Evolutionary conservation across 2,888 invertebrate species (phyloP), one percentile per base, ranked within the genome.

Genomic region (Athripsodes cinereus): DNA sequence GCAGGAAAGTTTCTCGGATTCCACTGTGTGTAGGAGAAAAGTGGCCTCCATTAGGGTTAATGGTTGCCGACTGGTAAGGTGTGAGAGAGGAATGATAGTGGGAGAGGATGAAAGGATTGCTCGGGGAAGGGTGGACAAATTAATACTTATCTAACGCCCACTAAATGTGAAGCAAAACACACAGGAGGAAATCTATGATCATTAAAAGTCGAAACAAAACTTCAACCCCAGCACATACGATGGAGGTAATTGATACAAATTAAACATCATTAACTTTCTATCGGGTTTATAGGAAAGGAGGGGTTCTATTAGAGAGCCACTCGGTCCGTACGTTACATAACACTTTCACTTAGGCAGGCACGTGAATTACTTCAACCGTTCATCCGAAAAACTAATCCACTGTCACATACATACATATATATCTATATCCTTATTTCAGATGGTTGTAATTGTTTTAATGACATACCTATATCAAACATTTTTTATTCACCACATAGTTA

Each of bases 11-110:
- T 56, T 19, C 56, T 26, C 26, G 46, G 51, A 56, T 56, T 56
- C 56, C 51, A 50, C 34, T 31, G 31, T 26, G 51, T 51, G 3
- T 19, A 26, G 22, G 50, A 56, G 56, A 51, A 56, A 51, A 56
- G 52, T 56, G 52, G 51, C 51, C 20, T 13, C 56, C 56, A 56
- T 56, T 56, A 56, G 31, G 52, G 56, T 51, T 56, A 56, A 56
- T 56, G 56, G 52, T 50, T 44, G 31, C 56, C 51, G 22, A 26
- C 48, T 19, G 19, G 8, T 18, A 19, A 21, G 19, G 40, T 40
- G 40, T 40, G 40, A 40, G 40, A 40, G 40, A 40, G 40, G 40
- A 40, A 40, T 40, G 40, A 40, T 40, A 40, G 40, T 16, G 40
- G n/a, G 13, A 3, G 40, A 40, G 47, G 10, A 19, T 47, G 20